phyloP scores from a whole-genome alignment of 2,113 vertebrate species.

The Lanius ludovicianus region DNA sequence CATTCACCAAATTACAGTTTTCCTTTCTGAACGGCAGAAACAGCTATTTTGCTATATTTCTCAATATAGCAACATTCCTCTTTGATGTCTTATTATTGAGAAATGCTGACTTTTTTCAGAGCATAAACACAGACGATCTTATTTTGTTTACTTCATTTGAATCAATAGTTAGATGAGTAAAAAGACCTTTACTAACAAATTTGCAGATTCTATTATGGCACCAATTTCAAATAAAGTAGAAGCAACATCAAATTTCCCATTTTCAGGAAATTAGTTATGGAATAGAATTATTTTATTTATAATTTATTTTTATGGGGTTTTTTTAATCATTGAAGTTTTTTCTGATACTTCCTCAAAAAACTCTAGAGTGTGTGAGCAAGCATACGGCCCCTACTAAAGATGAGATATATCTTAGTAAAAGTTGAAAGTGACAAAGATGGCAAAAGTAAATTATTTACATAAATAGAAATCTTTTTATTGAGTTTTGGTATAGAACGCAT shows the following conservation, averaged over 20 bases:
- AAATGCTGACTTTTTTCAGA: background rate
- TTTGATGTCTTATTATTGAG: background rate
- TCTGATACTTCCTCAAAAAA: background rate
- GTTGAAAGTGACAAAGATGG: background rate
- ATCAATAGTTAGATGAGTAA: background rate
- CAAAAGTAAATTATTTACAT: background rate
- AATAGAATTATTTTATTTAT: background rate
- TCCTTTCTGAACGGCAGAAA: background rate
- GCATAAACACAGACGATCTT: background rate
- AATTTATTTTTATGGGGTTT: background rate
- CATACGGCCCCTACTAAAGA: background rate
- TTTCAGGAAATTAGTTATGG: background rate
- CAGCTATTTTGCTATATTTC: background rate
- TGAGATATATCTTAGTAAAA: background rate
- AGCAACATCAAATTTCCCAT: background rate
- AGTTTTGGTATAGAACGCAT: background rate
- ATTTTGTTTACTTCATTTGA: background rate
- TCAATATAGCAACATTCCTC: background rate
- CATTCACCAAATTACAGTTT: background rate
- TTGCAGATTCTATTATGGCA: background rate
- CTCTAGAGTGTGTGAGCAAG: background rate
- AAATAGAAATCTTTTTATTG: background rate
- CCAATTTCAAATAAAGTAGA: background rate
- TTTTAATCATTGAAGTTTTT: background rate
- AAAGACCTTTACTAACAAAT: background rate